A percentile compares a stretch with the other conserved stretches of the same genome.
phyloP scores from a whole-genome alignment of 1,140 invertebrate genomes.

The Mesaphorura yosii region DNA sequence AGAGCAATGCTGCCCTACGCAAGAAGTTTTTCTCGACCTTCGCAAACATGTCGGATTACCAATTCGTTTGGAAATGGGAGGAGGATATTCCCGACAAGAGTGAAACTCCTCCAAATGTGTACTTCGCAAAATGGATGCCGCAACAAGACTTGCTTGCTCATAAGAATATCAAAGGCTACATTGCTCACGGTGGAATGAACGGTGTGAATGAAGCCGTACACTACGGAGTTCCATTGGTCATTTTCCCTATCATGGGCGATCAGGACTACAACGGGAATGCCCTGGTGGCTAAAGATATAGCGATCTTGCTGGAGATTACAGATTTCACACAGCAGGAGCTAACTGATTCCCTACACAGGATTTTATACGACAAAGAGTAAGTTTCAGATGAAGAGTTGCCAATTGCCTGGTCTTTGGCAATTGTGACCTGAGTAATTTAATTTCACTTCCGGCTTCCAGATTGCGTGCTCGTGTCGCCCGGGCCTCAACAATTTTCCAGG shows the following conservation, averaged over 20 bases:
- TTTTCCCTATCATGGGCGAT: conserved; percentile 37
- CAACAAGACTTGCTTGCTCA: conserved; percentile 64
- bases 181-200: conserved; percentile 39
- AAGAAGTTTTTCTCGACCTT: conserved; percentile 44
- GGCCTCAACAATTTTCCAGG: conserved; percentile 37
- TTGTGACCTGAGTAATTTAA: too few species aligned
- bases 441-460: too few species aligned
- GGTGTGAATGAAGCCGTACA: conserved; percentile 37
- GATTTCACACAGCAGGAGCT: conserved; percentile 21
- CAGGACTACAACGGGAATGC: conserved; percentile 34
- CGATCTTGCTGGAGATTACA: conserved; percentile 24
- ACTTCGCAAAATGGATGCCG: conserved; percentile 59
- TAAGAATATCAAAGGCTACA: conserved; percentile 31
- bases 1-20: conserved; percentile 36
- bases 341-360: too few species aligned
- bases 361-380: too few species aligned
- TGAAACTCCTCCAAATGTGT: conserved; percentile 59
- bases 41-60: conserved; percentile 40
- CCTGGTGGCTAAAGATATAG: conserved; percentile 27
- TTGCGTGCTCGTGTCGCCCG: conserved; percentile 34
- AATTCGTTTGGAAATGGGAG: conserved; percentile 66
- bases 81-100: conserved; percentile 38
- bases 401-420: too few species aligned
- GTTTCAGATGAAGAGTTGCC: too few species aligned
- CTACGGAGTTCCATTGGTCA: conserved; percentile 36